Percentiles rank a stretch among this genome's conserved stretches.
phyloP scores from a whole-genome alignment of 2,888 invertebrate species.

The Acanthoscelides obtectus region DNA sequence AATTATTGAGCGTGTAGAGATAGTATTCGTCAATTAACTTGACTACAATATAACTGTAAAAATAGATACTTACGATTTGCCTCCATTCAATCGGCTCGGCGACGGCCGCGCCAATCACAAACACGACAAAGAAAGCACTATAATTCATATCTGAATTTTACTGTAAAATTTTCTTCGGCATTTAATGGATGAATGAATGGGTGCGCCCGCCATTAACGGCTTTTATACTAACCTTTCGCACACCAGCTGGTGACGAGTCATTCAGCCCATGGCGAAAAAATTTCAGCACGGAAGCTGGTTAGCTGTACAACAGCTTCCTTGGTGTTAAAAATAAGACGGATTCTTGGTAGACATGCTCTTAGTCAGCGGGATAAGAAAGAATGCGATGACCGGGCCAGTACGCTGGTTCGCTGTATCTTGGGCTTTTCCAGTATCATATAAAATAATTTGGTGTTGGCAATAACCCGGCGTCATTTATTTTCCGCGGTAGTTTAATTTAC shows the following conservation, averaged over 20 bases:
- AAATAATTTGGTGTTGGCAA: too few relatives aligned
- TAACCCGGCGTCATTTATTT: too few relatives aligned
- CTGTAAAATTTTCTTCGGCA: background rate
- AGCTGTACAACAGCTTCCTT: background rate
- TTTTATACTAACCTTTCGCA: background rate
- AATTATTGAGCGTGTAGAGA: too few relatives aligned
- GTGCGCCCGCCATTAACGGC: background rate
- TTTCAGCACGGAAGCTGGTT: background rate
- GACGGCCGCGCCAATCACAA: background rate
- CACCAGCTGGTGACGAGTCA: background rate
- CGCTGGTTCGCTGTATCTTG: too few relatives aligned
- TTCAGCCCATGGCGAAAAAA: background rate
- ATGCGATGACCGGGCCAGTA: background rate
- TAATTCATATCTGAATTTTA: background rate
- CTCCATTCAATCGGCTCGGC: background rate
- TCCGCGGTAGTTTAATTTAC: too few relatives aligned
- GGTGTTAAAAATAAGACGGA: background rate
- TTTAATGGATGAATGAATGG: background rate
- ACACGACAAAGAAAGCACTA: background rate
- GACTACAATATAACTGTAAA: background rate
- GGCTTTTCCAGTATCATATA: too few relatives aligned
- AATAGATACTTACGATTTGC: background rate
- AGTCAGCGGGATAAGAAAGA: background rate
- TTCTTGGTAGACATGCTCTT: background rate
- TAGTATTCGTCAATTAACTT: too few relatives aligned